Base-by-base conservation (phyloP, 2,888 invertebrate species). In the Resseliella maxima region DNA sequence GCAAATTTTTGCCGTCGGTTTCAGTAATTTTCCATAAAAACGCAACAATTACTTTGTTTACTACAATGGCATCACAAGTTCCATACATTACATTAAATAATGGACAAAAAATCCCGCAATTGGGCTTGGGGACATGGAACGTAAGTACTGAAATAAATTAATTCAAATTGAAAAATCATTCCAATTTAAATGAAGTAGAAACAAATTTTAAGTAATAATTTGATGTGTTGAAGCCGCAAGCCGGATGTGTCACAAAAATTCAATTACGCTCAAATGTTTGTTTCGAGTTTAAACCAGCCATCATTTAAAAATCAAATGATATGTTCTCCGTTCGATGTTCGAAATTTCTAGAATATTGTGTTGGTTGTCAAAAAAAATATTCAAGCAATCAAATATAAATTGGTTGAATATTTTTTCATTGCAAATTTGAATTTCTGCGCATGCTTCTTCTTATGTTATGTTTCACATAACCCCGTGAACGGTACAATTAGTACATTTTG, bases 81-180 rank as follows among this genome's bases (percentile, higher is more conserved):
- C 93, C 94, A 2, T 91, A 90, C 88, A 90, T 95, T 0, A 92
- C 92, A 86, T 92, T 96, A n/a, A 92, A 92, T 88, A 94, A 94
- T 89, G 95, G 94, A 0, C 88, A 90, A 41, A 92, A 93, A 87
- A 93, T 94, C 88, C 96, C 96, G 0, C 92, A 93, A 81, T 90
- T 96, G 3, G 96, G 95, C 0, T 91, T 96, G n/a, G 96, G 96
- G 27, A 96, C 96, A 3, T 96, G 95, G 95, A 94, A 94, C 91
- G 95, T 95, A 92, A 92, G 92, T 92, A 88, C 15, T 83, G 50
- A 18, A 59, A n/a, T 35, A 72, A 27, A 72, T 72, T 31, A 31
- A 27, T 2, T 72, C 31, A 27, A 72, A 72, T 72, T 85, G 85
- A 85, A 24, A 85, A n/a, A 50, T 50, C 46, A 50, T 50, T 50